These are phyloP conservation scores for Girardinichthys multiradiatus DNA, from an alignment of 2,113 vertebrate genomes.

Conservation along the genomic window DNA sequence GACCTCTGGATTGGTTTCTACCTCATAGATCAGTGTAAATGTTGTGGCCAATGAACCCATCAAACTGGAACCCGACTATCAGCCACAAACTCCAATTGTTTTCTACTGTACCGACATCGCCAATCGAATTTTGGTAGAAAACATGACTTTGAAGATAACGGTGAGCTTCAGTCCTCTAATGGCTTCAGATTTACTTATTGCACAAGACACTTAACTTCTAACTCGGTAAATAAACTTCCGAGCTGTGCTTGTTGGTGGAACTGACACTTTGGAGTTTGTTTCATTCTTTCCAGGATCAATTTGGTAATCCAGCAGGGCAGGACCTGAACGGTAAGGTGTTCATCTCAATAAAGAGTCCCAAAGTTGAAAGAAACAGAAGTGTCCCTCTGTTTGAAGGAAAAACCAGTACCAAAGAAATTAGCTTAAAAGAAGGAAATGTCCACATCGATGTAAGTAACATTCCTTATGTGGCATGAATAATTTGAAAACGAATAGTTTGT, in stretches of 20 bases:
- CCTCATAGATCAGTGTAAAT: slow-evolving; percentile 81
- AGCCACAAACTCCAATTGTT: slow-evolving; percentile 85
- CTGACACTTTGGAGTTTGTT: background rate
- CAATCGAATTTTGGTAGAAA: slow-evolving; percentile 85
- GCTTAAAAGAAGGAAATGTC: slow-evolving; percentile 80
- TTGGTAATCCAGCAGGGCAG: slow-evolving; percentile 84
- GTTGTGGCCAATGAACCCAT: slow-evolving; percentile 86
- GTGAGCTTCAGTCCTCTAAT: slow-evolving; percentile 72
- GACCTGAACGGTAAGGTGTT: slow-evolving; percentile 82
- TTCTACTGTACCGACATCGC: slow-evolving; percentile 79
- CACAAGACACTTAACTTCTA: background rate
- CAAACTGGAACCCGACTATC: slow-evolving; percentile 84
- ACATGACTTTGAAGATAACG: slow-evolving; percentile 84
- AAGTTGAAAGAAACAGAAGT: slow-evolving; percentile 57
- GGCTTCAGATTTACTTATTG: background rate
- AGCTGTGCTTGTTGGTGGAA: background rate
- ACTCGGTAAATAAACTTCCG: background rate
- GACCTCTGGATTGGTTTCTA: background rate
- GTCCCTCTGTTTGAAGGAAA: slow-evolving; percentile 85
- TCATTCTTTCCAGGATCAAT: slow-evolving; percentile 81
- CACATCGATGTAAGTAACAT: slow-evolving; percentile 81
- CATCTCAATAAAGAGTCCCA: slow-evolving; percentile 79
- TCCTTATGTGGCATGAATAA: background rate
- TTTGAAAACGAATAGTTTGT: background rate
- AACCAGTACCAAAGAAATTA: slow-evolving; percentile 67